Evolutionary conservation across 2,797 vertebrate genomes (phyloP).

Genomic region (Mus caroli): DNA sequence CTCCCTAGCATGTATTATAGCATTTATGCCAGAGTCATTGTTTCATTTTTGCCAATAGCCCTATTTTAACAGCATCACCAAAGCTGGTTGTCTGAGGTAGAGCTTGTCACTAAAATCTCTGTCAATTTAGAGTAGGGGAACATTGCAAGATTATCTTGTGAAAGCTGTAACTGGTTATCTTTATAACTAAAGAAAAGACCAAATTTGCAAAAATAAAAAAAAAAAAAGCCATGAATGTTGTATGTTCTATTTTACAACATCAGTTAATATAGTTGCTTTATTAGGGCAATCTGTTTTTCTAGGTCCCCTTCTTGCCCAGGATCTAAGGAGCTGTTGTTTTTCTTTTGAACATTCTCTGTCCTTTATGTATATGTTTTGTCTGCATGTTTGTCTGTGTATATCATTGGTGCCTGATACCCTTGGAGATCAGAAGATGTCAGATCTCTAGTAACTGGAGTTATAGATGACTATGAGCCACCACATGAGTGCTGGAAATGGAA

Average conservation of each 20-base stretch:
- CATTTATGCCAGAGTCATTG: background rate
- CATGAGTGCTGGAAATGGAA: background rate
- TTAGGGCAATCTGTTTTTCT: background rate
- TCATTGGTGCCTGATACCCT: background rate
- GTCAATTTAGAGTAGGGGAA: constrained; percentile 17
- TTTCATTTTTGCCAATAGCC: background rate
- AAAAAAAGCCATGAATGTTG: background rate
- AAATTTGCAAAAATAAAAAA: constrained; percentile 23
- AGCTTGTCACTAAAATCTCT: constrained; percentile 34
- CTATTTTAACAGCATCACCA: background rate
- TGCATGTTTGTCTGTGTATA: background rate
- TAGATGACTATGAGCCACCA: background rate
- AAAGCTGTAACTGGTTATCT: constrained; percentile 25
- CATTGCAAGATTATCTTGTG: background rate
- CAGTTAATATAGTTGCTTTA: background rate
- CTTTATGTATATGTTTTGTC: background rate
- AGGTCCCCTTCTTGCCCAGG: background rate
- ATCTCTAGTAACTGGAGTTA: background rate
- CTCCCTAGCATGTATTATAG: background rate
- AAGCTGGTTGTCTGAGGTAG: background rate
- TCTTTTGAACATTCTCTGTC: background rate
- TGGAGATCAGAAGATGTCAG: background rate
- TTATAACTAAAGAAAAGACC: background rate
- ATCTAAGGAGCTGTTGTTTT: background rate
- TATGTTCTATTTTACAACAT: background rate